These are phyloP conservation scores for Paramormyrops kingsleyae DNA, from an alignment of 2,113 vertebrate species.

Conservation along the genomic window DNA sequence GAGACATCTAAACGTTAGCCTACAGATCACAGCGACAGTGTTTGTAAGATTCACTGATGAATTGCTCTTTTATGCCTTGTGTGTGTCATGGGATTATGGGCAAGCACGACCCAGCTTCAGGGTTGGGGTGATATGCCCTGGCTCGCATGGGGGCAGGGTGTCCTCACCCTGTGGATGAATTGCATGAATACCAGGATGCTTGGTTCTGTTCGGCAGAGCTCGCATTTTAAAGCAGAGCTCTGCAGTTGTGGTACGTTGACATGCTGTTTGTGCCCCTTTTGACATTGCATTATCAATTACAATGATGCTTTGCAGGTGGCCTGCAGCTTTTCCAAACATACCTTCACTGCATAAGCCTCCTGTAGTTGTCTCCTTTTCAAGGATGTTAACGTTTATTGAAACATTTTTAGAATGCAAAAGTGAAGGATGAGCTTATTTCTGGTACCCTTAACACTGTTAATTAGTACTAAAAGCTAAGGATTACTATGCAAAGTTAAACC, in stretches of 20 bases:
- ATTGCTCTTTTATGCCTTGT: neutral
- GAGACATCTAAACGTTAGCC: neutral
- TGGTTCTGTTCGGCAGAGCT: neutral
- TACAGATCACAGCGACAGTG: neutral
- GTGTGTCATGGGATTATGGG: neutral
- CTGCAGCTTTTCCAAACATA: neutral
- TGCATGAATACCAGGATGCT: neutral
- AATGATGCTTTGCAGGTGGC: constrained; percentile 42
- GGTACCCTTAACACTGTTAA: neutral
- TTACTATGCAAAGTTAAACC: neutral
- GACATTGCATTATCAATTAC: constrained; percentile 45
- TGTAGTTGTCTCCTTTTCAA: neutral
- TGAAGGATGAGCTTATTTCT: neutral
- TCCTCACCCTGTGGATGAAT: neutral
- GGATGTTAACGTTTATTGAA: neutral
- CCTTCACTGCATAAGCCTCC: neutral
- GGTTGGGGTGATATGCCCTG: neutral
- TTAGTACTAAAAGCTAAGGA: neutral
- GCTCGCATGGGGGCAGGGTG: neutral
- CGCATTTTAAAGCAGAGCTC: neutral
- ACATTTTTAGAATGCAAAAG: neutral
- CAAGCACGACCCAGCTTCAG: neutral
- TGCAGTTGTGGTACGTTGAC: neutral
- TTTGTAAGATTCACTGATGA: neutral
- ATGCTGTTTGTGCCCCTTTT: constrained; percentile 17